Base-by-base conservation (phyloP, 2,797 vertebrate genomes). In the Sebastes minor region DNA sequence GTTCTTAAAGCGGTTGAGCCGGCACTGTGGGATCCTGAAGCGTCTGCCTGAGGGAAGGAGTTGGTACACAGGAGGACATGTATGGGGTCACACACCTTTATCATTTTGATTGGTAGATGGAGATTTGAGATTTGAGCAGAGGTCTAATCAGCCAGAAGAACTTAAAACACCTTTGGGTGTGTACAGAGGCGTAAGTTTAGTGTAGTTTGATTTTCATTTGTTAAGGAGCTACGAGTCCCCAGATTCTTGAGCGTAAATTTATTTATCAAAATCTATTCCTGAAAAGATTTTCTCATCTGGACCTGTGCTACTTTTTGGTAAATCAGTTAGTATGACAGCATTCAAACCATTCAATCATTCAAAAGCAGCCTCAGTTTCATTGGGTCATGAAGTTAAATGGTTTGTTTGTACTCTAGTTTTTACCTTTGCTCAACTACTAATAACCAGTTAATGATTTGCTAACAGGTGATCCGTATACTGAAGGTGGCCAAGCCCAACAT, bases 401-500 rank as follows among this genome's bases (percentile, higher is more conserved):
- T 62, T 11, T 55, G 13, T 33, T 55, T 76, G n/a, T 46, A 49
- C 6, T 35, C 4, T 30, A 8, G 3, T 57, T 59, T 22, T 49
- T 33, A 35, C 14, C 0, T 46, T 25, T 62, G 76, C 4, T n/a
- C 27, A 7, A 12, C 42, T 18, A 6, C 67, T 3, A 74, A 2
- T 88, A 82, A 88, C 14, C 33, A 65, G 1, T 23, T 56, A 18
- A 56, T 89, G 10, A 61, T 61, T 52, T 84, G 10, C 20, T 65
- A 88, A 86, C 92, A 99, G 99, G 97, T 99, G 69, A 99, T 87
- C 85, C 96, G 97, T 79, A 99, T 99, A 87, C 94, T 99, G 32
- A 99, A 98, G 92, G 98, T 99, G 90, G 98, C 98, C 91, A 99
- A 99, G 90, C 98, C 98, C 61, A 99, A 99, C 91, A 99, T 99